phyloP scores from a whole-genome alignment of 37 sponge, comb jelly and placozoan genomes.

The Aplysina aerophoba region DNA sequence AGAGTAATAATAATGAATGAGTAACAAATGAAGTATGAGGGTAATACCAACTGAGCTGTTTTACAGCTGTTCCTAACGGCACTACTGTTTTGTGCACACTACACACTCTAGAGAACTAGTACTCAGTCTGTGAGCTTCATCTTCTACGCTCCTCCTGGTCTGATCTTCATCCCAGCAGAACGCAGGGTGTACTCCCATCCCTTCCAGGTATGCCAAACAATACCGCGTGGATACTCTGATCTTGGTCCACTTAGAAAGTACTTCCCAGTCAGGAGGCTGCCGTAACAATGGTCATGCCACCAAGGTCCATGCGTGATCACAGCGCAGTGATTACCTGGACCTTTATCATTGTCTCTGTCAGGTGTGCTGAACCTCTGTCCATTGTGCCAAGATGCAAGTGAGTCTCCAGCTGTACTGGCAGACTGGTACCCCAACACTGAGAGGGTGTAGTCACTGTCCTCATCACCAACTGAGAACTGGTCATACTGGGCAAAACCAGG shows the following conservation, averaged over 20 bases:
- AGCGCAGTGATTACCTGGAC: not conserved
- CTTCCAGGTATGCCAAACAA: slow-evolving; percentile 14
- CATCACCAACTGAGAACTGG: slow-evolving; percentile 4
- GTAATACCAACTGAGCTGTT: too few species aligned
- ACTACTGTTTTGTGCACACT: too few species aligned
- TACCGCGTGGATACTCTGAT: not conserved
- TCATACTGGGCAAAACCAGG: not conserved
- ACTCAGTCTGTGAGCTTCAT: too few species aligned
- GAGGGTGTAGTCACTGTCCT: not conserved
- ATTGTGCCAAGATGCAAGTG: not conserved
- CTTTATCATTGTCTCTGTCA: slow-evolving; percentile 7
- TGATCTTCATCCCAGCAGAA: slow-evolving; percentile 30
- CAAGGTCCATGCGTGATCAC: not conserved
- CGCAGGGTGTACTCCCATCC: not conserved
- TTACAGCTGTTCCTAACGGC: too few species aligned
- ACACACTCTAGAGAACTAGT: too few species aligned
- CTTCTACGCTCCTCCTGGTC: not conserved
- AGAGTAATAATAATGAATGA: too few species aligned
- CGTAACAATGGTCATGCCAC: not conserved
- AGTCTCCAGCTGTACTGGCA: slow-evolving; percentile 24
- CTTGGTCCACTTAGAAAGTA: not conserved
- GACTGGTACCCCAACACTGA: not conserved
- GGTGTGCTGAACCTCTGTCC: not conserved
- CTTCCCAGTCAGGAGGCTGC: not conserved
- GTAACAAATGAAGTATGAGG: too few species aligned